These are phyloP conservation scores for Melanostigma gelatinosum DNA, from an alignment of 2,113 vertebrate genomes.

Conservation along the genomic window DNA sequence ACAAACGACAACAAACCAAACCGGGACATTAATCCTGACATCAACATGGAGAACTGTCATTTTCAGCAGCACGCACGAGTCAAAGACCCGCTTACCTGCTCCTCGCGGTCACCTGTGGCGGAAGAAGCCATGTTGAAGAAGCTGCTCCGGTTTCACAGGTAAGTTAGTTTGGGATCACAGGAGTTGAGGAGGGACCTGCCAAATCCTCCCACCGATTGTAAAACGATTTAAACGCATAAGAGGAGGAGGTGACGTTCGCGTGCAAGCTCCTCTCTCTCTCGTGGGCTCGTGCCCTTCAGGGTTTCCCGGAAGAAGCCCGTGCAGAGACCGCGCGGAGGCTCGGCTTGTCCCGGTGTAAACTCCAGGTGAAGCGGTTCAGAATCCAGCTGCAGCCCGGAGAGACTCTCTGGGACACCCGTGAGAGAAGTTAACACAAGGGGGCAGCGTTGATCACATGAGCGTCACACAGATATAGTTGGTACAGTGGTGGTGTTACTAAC, in stretches of 20 bases:
- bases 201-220: background rate
- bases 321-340: background rate
- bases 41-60: background rate
- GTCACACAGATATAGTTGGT: background rate
- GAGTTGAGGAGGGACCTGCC: background rate
- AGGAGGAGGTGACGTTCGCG: constrained; percentile 1
- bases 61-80: background rate
- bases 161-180: background rate
- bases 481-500: background rate
- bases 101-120: constrained; percentile 69
- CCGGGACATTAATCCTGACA: fast-evolving
- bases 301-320: background rate
- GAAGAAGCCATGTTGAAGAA: constrained; percentile 76
- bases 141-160: constrained; percentile 60
- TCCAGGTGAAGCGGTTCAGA: constrained; percentile 44
- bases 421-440: constrained; percentile 15
- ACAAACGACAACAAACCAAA: background rate
- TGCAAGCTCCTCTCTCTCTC: background rate
- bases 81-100: constrained; percentile 62
- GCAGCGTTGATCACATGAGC: constrained; percentile 15
- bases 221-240: background rate
- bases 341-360: constrained; percentile 11
- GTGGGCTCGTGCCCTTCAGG: background rate
- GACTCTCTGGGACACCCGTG: background rate
- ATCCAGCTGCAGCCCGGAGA: constrained; percentile 19